These are phyloP conservation scores for Steinernema hermaphroditum DNA, from an alignment of 2,888 invertebrate species.

Conservation along the genomic window DNA sequence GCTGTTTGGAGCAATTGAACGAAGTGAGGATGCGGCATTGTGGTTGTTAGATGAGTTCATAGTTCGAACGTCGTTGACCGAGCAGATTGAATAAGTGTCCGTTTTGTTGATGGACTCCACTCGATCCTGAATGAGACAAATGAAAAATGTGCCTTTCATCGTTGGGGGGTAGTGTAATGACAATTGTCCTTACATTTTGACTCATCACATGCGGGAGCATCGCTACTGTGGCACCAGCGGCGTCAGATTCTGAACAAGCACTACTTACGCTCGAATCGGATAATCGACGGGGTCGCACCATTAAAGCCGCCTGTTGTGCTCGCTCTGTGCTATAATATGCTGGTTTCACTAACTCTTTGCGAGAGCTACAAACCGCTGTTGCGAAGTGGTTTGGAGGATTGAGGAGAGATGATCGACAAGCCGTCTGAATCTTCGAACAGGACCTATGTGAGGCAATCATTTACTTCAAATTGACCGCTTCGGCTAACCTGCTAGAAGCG, in stretches of 20 bases:
- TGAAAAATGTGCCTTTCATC: not conserved
- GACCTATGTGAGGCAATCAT: constrained; percentile 41
- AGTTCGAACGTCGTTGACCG: constrained; percentile 15
- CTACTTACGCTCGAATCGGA: constrained; percentile 61
- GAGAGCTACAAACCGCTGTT: constrained; percentile 40
- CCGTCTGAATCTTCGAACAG: constrained; percentile 64
- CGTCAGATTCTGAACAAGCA: constrained; percentile 41
- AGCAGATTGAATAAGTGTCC: constrained; percentile 10
- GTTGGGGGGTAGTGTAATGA: not conserved
- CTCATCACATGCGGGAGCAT: constrained; percentile 37
- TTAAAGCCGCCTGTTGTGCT: constrained; percentile 39
- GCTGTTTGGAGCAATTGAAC: constrained; percentile 14
- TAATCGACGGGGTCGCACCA: constrained; percentile 64
- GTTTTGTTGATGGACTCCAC: constrained; percentile 11
- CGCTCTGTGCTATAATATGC: constrained; percentile 32
- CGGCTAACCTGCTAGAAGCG: constrained; percentile 56
- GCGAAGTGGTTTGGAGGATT: constrained; percentile 55
- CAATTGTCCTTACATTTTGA: constrained; percentile 37
- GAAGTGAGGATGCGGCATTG: constrained; percentile 2
- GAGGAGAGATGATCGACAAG: constrained; percentile 65
- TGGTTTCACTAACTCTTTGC: not conserved
- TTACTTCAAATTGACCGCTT: not conserved
- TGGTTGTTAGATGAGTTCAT: constrained; percentile 27
- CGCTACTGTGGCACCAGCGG: constrained; percentile 31
- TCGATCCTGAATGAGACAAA: constrained; percentile 2